phyloP scores from a whole-genome alignment of 2,113 vertebrate species.

The Halichoerus grypus region DNA sequence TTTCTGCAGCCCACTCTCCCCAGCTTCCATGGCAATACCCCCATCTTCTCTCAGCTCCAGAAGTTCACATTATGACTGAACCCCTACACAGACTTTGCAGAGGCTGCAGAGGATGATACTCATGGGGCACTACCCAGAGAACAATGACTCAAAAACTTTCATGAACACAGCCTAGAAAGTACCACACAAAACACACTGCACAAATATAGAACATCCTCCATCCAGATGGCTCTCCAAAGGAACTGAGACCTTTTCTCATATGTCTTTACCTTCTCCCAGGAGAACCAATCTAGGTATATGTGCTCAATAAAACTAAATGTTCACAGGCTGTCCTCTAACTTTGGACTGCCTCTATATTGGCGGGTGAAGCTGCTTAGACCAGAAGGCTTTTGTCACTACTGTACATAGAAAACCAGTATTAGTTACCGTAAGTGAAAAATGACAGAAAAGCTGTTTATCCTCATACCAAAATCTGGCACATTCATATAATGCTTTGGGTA shows the following conservation, averaged over 20 bases:
- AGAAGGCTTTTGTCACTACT: neutral
- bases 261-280: neutral
- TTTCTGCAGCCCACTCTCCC: slow-evolving; percentile 9
- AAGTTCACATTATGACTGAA: neutral
- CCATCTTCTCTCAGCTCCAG: neutral
- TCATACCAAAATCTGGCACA: neutral
- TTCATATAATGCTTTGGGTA: neutral
- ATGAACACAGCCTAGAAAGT: neutral
- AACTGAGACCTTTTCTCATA: neutral
- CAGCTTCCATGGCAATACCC: neutral
- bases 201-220: neutral
- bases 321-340: slow-evolving; percentile 4
- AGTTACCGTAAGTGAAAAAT: neutral
- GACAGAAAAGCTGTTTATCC: neutral
- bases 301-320: neutral
- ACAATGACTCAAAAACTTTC: neutral
- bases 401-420: slow-evolving; percentile 22
- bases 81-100: neutral
- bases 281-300: neutral
- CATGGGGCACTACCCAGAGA: neutral
- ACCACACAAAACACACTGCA: neutral
- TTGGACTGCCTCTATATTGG: neutral
- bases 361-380: neutral
- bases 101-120: neutral
- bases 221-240: neutral